Percentiles rank a stretch among this genome's conserved stretches.
phyloP scores from a whole-genome alignment of 2,797 vertebrate genomes.

The Pseudochirops corinnae region DNA sequence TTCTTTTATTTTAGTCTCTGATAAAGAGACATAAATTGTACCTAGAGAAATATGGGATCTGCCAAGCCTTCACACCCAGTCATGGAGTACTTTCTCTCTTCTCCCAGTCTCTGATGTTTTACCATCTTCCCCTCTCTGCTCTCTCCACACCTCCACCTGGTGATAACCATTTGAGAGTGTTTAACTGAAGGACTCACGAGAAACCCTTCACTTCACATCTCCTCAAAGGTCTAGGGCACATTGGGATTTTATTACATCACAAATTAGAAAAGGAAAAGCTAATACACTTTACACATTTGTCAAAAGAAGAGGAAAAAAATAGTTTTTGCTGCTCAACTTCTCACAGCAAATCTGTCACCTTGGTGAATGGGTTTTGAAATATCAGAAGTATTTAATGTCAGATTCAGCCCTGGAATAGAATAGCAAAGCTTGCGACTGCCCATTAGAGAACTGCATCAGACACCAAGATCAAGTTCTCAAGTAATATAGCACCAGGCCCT shows the following conservation, averaged over 20 bases:
- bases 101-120: background rate
- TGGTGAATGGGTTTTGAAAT: slow-evolving; percentile 72
- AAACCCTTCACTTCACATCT: slow-evolving; percentile 59
- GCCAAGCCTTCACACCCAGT: slow-evolving; percentile 12
- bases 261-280: slow-evolving; percentile 79
- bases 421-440: slow-evolving; percentile 60
- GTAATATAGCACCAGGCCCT: background rate
- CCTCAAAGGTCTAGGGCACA: slow-evolving; percentile 45
- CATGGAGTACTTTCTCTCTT: background rate
- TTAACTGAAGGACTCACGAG: slow-evolving; percentile 46
- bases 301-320: slow-evolving; percentile 44
- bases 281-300: slow-evolving; percentile 78
- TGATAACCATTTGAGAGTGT: background rate
- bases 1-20: background rate
- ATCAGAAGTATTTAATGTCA: slow-evolving; percentile 74
- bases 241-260: slow-evolving; percentile 74
- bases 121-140: background rate
- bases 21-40: background rate
- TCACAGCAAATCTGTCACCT: slow-evolving; percentile 72
- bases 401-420: slow-evolving; percentile 71
- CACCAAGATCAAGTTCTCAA: slow-evolving; percentile 63
- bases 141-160: slow-evolving; percentile 6
- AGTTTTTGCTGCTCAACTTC: slow-evolving; percentile 73
- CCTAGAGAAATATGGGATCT: background rate
- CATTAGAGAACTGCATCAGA: slow-evolving; percentile 12